Percentiles rank a stretch among this genome's conserved stretches.
Conservation (phyloP, 2,113 vertebrate species). For the Boleophthalmus pectinirostris region DNA sequence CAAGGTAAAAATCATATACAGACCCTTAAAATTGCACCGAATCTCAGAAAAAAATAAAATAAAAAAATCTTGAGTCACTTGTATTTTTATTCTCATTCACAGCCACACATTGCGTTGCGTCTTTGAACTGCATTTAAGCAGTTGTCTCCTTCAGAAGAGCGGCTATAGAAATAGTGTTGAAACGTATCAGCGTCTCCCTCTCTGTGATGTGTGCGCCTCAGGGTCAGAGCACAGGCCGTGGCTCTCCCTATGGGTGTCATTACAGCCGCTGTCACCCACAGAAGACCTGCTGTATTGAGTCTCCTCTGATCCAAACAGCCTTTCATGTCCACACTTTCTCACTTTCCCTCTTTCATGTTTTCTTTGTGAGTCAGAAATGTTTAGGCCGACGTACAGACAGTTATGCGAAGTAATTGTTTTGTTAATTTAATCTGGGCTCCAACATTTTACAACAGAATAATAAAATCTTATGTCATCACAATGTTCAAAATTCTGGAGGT, state of each 20-base stretch:
- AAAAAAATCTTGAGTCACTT: no score
- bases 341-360: not conserved
- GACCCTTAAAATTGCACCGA: no score
- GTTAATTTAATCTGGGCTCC: not conserved
- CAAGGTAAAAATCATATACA: not conserved
- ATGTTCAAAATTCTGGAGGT: no score
- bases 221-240: slow-evolving; percentile 18
- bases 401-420: not conserved
- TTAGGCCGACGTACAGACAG: not conserved
- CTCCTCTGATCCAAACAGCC: slow-evolving; percentile 1
- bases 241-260: slow-evolving; percentile 30
- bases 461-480: no score
- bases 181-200: not conserved
- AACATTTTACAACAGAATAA: not conserved
- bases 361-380: not conserved
- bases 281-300: slow-evolving; percentile 11
- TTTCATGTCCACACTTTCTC: slow-evolving; percentile 27
- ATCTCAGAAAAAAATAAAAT: no score
- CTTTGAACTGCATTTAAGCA: not conserved
- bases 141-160: not conserved
- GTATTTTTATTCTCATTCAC: not conserved
- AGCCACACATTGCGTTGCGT: not conserved
- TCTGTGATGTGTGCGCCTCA: slow-evolving; percentile 6
- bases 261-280: slow-evolving; percentile 26
- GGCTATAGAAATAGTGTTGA: not conserved